Evolutionary conservation across 2,888 invertebrate species (phyloP).

Genomic region (Agapetus fuscipes): DNA sequence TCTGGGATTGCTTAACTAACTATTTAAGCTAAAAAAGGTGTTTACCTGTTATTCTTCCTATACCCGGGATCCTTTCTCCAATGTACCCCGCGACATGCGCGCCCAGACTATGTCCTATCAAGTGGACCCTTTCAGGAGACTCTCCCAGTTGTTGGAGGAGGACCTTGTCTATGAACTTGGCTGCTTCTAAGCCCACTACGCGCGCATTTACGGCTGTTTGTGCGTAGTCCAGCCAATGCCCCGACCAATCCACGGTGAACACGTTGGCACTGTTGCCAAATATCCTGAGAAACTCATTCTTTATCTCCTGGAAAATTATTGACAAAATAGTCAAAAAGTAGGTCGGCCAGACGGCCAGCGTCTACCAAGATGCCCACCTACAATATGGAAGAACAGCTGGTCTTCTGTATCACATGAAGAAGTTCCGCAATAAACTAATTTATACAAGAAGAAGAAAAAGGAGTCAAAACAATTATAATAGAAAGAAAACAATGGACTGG

Average conservation of each 20-base stretch:
- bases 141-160: not conserved
- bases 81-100: conserved; percentile 15
- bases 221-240: conserved; percentile 12
- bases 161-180: conserved; percentile 9
- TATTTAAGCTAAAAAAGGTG: too few species aligned
- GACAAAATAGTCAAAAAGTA: not conserved
- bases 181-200: conserved; percentile 14
- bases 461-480: too few species aligned
- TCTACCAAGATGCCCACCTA: too few species aligned
- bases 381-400: too few species aligned
- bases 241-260: conserved; percentile 16
- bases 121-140: conserved; percentile 5
- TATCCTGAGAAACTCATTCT: conserved; percentile 13
- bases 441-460: not conserved
- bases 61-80: conserved; percentile 8
- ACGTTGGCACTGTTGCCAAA: conserved; percentile 9
- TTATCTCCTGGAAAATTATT: conserved; percentile 11
- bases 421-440: not conserved
- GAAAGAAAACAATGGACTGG: too few species aligned
- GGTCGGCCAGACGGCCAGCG: too few species aligned
- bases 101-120: conserved; percentile 15
- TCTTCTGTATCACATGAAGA: too few species aligned
- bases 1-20: too few species aligned
- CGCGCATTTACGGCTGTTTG: conserved; percentile 13
- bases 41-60: conserved; percentile 15